phyloP scores from a whole-genome alignment of 2,797 vertebrate species.

The Sparus aurata region DNA sequence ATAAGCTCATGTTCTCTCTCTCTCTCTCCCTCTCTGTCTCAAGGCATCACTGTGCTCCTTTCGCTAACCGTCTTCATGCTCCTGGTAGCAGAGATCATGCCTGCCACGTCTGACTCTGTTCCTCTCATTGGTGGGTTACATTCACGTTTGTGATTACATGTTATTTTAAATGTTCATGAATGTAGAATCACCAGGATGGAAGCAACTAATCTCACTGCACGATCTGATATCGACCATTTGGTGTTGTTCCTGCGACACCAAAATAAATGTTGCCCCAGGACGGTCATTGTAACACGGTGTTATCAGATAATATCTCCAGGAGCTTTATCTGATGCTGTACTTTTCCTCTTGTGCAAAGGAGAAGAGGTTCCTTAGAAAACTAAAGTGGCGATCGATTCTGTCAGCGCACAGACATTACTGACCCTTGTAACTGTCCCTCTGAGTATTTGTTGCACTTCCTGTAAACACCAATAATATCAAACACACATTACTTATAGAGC shows the following conservation, averaged over 20 bases:
- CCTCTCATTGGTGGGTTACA: conserved; percentile 90
- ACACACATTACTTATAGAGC: conserved; percentile 17
- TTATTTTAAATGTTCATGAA: background rate
- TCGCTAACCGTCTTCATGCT: conserved; percentile 96
- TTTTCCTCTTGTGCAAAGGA: background rate
- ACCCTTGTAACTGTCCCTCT: background rate
- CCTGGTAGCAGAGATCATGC: conserved; percentile 97
- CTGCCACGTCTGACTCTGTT: conserved; percentile 94
- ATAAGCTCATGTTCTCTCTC: conserved; percentile 46
- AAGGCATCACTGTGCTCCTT: conserved; percentile 94
- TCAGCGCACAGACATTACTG: conserved; percentile 15
- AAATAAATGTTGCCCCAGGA: no score
- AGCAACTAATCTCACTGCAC: no score
- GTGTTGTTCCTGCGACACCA: no score
- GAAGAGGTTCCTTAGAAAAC: background rate
- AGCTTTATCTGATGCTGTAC: background rate
- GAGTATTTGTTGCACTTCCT: conserved; percentile 10
- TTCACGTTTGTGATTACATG: conserved; percentile 13
- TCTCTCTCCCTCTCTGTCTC: conserved; percentile 47
- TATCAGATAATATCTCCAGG: no score
- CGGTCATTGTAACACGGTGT: no score
- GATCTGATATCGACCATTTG: no score
- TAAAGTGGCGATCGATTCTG: conserved; percentile 26
- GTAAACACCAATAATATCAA: conserved; percentile 27
- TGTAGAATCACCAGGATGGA: background rate